Evolutionary conservation across 2,797 vertebrate species (phyloP).

Genomic region (Triplophysa bombifrons): DNA sequence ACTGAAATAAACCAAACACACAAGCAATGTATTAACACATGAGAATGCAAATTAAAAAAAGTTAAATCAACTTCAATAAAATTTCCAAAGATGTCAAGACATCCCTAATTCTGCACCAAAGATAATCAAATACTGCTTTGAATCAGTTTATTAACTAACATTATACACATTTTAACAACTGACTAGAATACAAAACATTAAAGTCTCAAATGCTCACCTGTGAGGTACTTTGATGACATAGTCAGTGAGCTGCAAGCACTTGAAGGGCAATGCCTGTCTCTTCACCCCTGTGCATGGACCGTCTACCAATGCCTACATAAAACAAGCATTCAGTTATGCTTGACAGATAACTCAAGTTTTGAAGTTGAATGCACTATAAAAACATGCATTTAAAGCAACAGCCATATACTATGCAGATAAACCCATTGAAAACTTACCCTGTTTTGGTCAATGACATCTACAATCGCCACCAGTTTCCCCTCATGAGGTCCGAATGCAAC

Average conservation of each 20-base stretch:
- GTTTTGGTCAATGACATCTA: conserved; percentile 98
- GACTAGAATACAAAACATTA: not conserved
- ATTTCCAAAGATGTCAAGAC: not conserved
- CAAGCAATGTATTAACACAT: not conserved
- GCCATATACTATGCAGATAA: not conserved
- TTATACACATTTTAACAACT: not conserved
- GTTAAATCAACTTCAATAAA: not conserved
- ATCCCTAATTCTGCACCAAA: not conserved
- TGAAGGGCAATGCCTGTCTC: conserved; percentile 95
- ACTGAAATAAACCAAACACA: conserved; percentile 66
- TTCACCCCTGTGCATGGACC: conserved; percentile 91
- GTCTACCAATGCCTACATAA: conserved; percentile 88
- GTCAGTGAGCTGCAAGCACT: conserved; percentile 98
- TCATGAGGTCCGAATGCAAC: conserved; percentile 91
- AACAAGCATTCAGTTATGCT: not conserved
- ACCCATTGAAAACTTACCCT: conserved; percentile 74
- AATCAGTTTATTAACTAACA: not conserved
- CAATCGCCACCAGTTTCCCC: conserved; percentile 94
- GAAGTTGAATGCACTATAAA: no score
- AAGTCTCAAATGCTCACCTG: conserved; percentile 75
- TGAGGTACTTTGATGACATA: conserved; percentile 96
- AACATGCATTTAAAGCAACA: not conserved
- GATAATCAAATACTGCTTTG: not conserved
- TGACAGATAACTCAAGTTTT: no score
- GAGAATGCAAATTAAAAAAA: not conserved